Evolutionary conservation across 2,113 vertebrate species (phyloP).

Genomic region (Limanda limanda): DNA sequence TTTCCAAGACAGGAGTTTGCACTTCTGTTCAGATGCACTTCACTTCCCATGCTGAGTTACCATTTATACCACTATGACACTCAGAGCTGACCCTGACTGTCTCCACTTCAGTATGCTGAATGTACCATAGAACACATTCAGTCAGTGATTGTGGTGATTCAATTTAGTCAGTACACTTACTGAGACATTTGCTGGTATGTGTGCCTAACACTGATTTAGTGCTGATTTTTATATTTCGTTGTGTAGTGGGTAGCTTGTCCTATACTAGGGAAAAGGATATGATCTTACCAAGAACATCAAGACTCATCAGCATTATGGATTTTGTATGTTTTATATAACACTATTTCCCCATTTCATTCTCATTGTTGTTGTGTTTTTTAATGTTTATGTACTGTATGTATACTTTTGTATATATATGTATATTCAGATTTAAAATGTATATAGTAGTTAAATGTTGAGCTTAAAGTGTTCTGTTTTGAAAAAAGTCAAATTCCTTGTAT

Average conservation of each 20-base stretch:
- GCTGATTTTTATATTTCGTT: not conserved
- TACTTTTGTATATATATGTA: no score
- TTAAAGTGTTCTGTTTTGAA: no score
- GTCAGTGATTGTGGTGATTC: not conserved
- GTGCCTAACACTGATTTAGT: not conserved
- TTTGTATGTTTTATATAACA: no score
- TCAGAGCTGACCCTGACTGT: not conserved
- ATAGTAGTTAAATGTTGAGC: no score
- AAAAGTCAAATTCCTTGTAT: no score
- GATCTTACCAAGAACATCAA: not conserved
- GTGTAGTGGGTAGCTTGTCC: not conserved
- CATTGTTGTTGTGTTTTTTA: no score
- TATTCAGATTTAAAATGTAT: no score
- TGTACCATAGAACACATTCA: not conserved
- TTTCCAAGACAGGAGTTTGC: not conserved
- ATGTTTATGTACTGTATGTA: no score
- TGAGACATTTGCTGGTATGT: not conserved
- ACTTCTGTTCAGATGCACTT: not conserved
- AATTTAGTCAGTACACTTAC: not conserved
- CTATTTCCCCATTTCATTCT: no score
- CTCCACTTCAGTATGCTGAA: not conserved
- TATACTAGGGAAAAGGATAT: not conserved
- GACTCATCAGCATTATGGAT: no score
- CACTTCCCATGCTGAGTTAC: no score
- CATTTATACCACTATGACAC: not conserved